Evolutionary conservation across 1,140 invertebrate species (phyloP), one percentile per base, ranked within the genome.

Genomic region (Ephestia elutella): DNA sequence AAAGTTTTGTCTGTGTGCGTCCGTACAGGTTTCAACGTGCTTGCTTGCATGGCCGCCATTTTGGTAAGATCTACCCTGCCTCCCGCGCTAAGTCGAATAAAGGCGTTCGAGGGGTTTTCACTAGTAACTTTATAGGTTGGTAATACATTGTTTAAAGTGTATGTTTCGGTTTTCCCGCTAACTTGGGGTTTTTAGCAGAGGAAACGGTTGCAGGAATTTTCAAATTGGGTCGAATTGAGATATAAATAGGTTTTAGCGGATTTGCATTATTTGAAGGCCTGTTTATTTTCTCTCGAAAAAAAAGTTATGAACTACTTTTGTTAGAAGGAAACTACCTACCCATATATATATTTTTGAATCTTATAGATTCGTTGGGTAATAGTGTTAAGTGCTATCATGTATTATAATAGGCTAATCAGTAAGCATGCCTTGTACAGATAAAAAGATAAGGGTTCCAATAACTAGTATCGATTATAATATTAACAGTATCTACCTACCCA

Each of bases 101-200:
- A 18, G 30, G 49, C 21, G 38, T 53, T 18, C 15, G 49, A 21
- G 25, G 55, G 56, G 57, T 44, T 17, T 35, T 11, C 15, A 10
- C 35, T 49, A 55, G 54, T 21, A 13, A 56, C 11, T 48, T 25
- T 8, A n/a, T 30, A 49, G 50, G 1, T 50, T 11, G 19, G 19
- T 7, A 3, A 5, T 56, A 56, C 30, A 1, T 25, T 59, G 3
- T 21, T 32, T 59, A 44, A 9, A 25, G 35, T 62, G 56, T 68
- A 58, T 71, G 77, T 49, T 70, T 32, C 66, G 49, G 78, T 73
- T 76, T 72, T 73, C 76, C 78, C 78, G 74, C 60, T 57, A 58
- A 59, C 50, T 63, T 56, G 66, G 66, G 66, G 60, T 74, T 71
- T 73, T 68, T 25, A 72, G 63, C 59, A 63, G 62, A 71, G 71